Conservation (phyloP, 2,797 vertebrate genomes). For the Austrolebias charrua region DNA sequence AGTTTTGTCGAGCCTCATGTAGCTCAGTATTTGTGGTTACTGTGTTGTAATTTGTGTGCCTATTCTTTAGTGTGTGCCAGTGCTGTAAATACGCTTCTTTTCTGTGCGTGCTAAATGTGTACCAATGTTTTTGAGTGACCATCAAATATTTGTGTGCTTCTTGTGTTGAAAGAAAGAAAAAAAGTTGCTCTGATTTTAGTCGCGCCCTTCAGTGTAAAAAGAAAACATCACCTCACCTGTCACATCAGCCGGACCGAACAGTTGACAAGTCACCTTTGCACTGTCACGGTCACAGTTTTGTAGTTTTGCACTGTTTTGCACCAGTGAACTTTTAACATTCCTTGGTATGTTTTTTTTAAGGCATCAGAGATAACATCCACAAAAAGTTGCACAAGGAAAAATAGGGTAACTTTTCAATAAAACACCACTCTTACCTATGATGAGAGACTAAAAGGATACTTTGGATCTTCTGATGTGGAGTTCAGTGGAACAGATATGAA, state of each 20-base stretch:
- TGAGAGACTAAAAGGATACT: constrained; percentile 36
- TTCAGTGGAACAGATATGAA: no score
- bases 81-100: constrained; percentile 80
- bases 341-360: constrained; percentile 59
- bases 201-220: constrained; percentile 31
- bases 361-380: constrained; percentile 45
- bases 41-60: constrained; percentile 79
- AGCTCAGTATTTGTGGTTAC: constrained; percentile 82
- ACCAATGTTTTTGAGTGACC: constrained; percentile 73
- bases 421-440: constrained; percentile 32
- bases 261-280: constrained; percentile 64
- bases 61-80: constrained; percentile 72
- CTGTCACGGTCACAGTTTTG: constrained; percentile 69
- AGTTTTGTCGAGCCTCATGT: constrained; percentile 81
- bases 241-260: constrained; percentile 55
- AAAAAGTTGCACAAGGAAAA: constrained; percentile 17
- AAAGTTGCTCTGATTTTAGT: constrained; percentile 69
- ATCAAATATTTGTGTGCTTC: constrained; percentile 76
- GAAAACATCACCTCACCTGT: constrained; percentile 59
- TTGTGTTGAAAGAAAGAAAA: constrained; percentile 65
- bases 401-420: constrained; percentile 14
- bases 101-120: constrained; percentile 75
- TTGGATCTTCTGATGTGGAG: no score
- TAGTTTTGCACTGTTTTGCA: constrained; percentile 81
- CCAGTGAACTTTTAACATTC: constrained; percentile 71